Percentiles rank a stretch among this genome's conserved stretches.
Conservation (phyloP, 2,888 invertebrate species). For the Philaethria dido region DNA sequence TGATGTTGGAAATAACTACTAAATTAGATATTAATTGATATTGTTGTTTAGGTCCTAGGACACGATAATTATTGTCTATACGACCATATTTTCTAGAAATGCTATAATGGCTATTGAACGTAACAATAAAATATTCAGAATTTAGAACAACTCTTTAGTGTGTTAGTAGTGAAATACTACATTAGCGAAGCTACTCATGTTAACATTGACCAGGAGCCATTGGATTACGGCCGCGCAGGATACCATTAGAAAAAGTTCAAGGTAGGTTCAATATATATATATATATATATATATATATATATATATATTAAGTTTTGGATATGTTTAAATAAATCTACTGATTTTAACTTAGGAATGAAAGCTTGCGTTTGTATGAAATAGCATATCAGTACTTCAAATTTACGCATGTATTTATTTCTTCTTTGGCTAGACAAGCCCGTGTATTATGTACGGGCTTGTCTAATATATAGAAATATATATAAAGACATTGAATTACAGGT, state of each 20-base stretch:
- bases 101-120: slow-evolving; percentile 36
- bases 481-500: too few species aligned
- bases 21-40: slow-evolving; percentile 12
- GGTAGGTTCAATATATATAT: too few species aligned
- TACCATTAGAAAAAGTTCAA: slow-evolving; percentile 22
- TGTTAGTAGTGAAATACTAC: slow-evolving; percentile 49
- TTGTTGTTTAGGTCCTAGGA: not conserved
- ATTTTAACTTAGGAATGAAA: not conserved
- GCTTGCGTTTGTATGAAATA: too few species aligned
- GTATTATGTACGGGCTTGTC: too few species aligned
- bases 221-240: slow-evolving; percentile 17
- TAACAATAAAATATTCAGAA: slow-evolving; percentile 37
- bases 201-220: slow-evolving; percentile 39
- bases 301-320: not conserved
- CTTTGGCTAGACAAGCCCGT: too few species aligned
- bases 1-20: not conserved
- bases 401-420: too few species aligned
- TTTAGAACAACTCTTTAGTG: slow-evolving; percentile 31
- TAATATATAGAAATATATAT: too few species aligned
- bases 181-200: slow-evolving; percentile 51
- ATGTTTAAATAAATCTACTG: not conserved
- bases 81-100: slow-evolving; percentile 35
- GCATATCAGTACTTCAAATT: too few species aligned
- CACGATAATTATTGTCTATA: slow-evolving; percentile 8
- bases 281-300: too few species aligned